phyloP scores from a whole-genome alignment of 2,888 invertebrate species.

The Cerastoderma edule region DNA sequence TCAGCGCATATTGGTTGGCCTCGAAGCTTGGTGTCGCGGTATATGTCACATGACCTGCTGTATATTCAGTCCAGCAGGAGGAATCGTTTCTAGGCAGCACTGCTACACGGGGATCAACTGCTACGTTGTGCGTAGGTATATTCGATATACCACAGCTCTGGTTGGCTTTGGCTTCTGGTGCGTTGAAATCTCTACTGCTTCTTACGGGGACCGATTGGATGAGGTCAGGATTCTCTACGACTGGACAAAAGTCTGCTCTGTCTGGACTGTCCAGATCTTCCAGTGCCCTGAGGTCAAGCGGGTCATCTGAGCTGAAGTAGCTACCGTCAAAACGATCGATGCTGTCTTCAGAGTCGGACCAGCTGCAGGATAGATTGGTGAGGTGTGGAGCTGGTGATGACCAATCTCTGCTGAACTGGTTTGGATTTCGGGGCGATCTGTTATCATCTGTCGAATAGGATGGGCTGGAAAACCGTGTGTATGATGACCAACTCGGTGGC shows the following conservation, averaged over 20 bases:
- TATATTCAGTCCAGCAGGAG: constrained; percentile 36
- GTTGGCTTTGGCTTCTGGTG: background rate
- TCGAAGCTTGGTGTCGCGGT: constrained; percentile 29
- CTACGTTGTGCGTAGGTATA: background rate
- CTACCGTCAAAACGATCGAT: background rate
- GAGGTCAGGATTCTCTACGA: too few species aligned
- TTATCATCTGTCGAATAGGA: constrained; percentile 4
- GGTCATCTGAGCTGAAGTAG: background rate
- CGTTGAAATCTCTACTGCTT: too few species aligned
- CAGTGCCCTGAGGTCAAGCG: background rate
- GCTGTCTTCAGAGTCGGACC: constrained; percentile 9
- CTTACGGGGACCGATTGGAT: too few species aligned
- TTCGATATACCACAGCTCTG: background rate
- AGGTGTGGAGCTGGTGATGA: background rate
- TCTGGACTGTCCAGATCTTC: too few species aligned
- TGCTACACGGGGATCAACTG: constrained; percentile 21
- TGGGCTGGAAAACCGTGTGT: constrained; percentile 11
- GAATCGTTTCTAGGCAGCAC: constrained; percentile 14
- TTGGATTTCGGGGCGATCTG: background rate
- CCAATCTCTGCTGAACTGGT: background rate
- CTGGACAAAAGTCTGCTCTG: too few species aligned
- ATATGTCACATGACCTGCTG: constrained; percentile 27
- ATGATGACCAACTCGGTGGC: background rate
- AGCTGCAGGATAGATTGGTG: background rate
- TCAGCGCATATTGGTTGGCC: constrained; percentile 31